Evolutionary conservation across 2,113 vertebrate genomes (phyloP).

Genomic region (Merops nubicus): DNA sequence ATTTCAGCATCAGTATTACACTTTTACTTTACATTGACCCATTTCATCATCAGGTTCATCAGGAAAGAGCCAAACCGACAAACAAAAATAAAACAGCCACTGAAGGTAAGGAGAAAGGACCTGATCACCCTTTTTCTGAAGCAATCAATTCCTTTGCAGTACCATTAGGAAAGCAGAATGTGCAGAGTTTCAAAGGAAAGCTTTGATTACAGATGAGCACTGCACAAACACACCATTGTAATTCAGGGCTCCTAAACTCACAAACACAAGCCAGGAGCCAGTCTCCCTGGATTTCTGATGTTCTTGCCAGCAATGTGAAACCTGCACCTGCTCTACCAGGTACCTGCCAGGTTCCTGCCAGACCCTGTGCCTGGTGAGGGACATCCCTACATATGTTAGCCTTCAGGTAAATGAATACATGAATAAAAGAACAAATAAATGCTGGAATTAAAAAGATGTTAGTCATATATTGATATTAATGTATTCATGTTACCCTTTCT

Average conservation of each 20-base stretch:
- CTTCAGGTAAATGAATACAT: background rate
- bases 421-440: background rate
- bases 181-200: background rate
- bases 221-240: background rate
- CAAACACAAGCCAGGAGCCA: background rate
- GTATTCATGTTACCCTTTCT: background rate
- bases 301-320: background rate
- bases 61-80: background rate
- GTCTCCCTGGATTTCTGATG: background rate
- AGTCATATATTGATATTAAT: background rate
- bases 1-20: background rate
- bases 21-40: background rate
- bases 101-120: background rate
- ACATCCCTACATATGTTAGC: background rate
- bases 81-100: background rate
- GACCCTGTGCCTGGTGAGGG: background rate
- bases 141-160: background rate
- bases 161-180: background rate
- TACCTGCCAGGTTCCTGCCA: background rate
- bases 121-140: background rate
- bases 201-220: background rate
- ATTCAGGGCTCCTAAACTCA: background rate
- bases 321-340: accelerated
- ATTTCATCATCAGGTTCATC: background rate
- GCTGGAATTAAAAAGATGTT: background rate